These are phyloP conservation scores for Parambassis ranga DNA, from an alignment of 2,797 vertebrate species.

Conservation along the genomic window DNA sequence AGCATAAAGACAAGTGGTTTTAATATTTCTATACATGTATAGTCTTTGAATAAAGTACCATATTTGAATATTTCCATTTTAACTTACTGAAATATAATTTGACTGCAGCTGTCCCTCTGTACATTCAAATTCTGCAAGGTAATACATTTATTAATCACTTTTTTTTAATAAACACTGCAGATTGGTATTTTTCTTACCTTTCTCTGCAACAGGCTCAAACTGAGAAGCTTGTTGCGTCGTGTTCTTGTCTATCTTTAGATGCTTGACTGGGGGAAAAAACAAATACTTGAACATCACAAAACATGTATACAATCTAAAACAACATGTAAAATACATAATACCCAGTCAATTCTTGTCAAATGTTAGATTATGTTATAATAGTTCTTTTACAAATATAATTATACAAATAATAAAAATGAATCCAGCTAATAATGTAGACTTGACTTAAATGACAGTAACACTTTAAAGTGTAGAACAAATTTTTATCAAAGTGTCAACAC, in stretches of 20 bases:
- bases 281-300: neutral
- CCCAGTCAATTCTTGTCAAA: too few relatives aligned
- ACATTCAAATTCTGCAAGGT: conserved; percentile 82
- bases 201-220: conserved; percentile 86
- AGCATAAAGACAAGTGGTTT: conserved; percentile 8
- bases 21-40: neutral
- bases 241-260: conserved; percentile 88
- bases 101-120: conserved; percentile 89
- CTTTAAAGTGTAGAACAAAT: too few relatives aligned
- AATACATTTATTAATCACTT: conserved; percentile 11
- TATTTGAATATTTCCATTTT: neutral
- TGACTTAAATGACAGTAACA: too few relatives aligned
- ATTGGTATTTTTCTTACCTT: conserved; percentile 76
- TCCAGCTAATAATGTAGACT: too few relatives aligned
- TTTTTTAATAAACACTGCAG: neutral
- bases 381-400: too few relatives aligned
- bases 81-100: conserved; percentile 88
- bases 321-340: neutral
- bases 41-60: neutral
- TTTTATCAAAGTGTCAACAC: too few relatives aligned
- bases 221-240: conserved; percentile 77
- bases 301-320: neutral
- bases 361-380: too few relatives aligned
- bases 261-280: conserved; percentile 79
- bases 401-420: too few relatives aligned